Base-by-base conservation (phyloP, 92 coral and sea anemone species). In the Micromussa lordhowensis region DNA sequence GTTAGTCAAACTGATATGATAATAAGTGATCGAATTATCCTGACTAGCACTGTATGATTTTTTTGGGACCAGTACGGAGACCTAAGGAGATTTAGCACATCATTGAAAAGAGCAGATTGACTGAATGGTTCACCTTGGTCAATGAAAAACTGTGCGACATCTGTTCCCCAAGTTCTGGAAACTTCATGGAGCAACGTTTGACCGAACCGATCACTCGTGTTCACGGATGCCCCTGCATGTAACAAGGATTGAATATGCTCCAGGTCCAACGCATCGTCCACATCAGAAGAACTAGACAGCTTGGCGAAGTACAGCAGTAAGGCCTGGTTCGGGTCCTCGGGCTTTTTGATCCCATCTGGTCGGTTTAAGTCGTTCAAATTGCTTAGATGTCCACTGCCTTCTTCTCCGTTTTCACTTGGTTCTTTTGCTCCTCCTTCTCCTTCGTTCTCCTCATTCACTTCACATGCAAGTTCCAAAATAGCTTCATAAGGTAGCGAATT, bases 141-240 rank as follows among this genome's bases (percentile, higher is more conserved):
- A 29, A 93, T 68, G 28, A 93, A 86, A 53, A 93, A 91, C 48
- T 59, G 55, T 9, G 96, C 96, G 4, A 92, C 94, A 38, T 93
- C 96, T 35, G 79, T 75, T 1, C 89, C 91, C 96, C 96, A 93
- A 9, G 82, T 77, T n/a, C 96, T 79, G 38, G 96, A 92, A 22
- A 93, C 94, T 61, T 93, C 96, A 77, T 93, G 96, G 70, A 93
- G 87, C 28, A 93, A 76, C 6, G 92, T 81, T 74, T 93, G 96
- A 13, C 96, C 94, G 16, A 82, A 88, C 38, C 78, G 71, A 59
- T 93, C 96, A 40, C 85, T 79, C 24, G 88, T 81, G 83, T 93
- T 93, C 29, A 91, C 83, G 18, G 89, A 89, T 17, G 96, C 96
- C 7, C 96, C 96, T 44, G 81, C 82, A 21, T 18, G 79, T 26